These are phyloP conservation scores for Muschampia plurimacula DNA, from an alignment of 2,888 invertebrate species.

Conservation along the genomic window DNA sequence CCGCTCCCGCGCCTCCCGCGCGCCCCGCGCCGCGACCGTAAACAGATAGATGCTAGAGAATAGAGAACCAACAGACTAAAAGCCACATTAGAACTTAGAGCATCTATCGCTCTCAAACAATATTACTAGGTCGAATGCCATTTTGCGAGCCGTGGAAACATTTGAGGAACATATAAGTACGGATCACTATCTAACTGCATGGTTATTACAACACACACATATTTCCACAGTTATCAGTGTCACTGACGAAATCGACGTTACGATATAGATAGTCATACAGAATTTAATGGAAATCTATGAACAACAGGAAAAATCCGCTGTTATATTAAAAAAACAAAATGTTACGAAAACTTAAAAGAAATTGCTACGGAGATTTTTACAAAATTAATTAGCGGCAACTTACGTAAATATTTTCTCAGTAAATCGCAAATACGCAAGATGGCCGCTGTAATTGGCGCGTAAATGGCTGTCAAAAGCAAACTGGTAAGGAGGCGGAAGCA, in stretches of 20 bases:
- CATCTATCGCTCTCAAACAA: constrained; percentile 37
- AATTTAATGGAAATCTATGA: constrained; percentile 36
- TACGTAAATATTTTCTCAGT: constrained; percentile 25
- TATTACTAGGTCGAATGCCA: constrained; percentile 53
- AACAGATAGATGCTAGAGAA: constrained; percentile 56
- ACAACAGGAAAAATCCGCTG: background rate
- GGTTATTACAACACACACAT: constrained; percentile 27
- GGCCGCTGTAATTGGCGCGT: constrained; percentile 63
- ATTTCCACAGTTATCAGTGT: constrained; percentile 12
- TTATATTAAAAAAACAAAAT: background rate
- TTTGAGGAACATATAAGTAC: constrained; percentile 54
- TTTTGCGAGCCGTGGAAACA: constrained; percentile 50
- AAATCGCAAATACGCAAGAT: constrained; percentile 39
- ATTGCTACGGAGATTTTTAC: background rate
- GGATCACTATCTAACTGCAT: constrained; percentile 48
- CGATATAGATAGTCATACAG: constrained; percentile 21
- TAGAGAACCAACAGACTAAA: constrained; percentile 38
- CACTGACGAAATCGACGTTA: constrained; percentile 37
- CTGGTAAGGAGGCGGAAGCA: constrained; percentile 74
- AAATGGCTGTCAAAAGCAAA: constrained; percentile 53
- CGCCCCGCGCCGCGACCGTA: constrained; percentile 70
- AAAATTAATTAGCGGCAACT: background rate
- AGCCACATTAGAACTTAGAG: constrained; percentile 33
- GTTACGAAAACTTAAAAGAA: background rate
- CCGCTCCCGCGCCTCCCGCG: constrained; percentile 69